phyloP scores from a whole-genome alignment of 2,888 invertebrate species.

The Drosophila crucigera region DNA sequence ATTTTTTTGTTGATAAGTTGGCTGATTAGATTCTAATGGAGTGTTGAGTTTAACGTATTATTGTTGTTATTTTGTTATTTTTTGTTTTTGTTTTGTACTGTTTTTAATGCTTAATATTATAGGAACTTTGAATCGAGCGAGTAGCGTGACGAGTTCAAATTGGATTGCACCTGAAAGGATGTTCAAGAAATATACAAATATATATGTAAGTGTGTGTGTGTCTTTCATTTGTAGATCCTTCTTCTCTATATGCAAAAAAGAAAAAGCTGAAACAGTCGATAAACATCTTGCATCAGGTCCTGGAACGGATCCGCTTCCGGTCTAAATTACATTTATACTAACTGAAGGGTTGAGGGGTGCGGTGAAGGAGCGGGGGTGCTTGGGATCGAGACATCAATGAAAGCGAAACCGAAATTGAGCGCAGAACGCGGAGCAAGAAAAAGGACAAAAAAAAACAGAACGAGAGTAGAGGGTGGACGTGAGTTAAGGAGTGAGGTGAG shows the following conservation, averaged over 20 bases:
- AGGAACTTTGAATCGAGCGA: conserved; percentile 69
- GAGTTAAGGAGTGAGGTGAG: neutral
- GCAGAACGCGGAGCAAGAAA: neutral
- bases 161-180: conserved; percentile 53
- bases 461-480: neutral
- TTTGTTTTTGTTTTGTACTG: conserved; percentile 65
- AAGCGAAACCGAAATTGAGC: conserved; percentile 5
- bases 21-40: conserved; percentile 9
- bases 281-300: conserved; percentile 1
- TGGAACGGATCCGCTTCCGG: conserved; percentile 23
- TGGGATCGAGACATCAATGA: conserved; percentile 8
- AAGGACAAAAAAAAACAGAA: neutral
- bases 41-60: conserved; percentile 15
- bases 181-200: neutral
- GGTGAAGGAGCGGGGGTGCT: neutral
- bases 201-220: neutral
- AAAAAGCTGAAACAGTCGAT: neutral
- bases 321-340: neutral
- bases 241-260: neutral
- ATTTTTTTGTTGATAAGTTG: neutral
- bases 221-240: neutral
- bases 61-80: conserved; percentile 15
- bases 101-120: conserved; percentile 70
- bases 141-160: conserved; percentile 47
- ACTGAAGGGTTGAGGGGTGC: neutral